These are phyloP conservation scores for human DNA, from an alignment of 2,113 vertebrate species.

Conservation along the genomic window DNA sequence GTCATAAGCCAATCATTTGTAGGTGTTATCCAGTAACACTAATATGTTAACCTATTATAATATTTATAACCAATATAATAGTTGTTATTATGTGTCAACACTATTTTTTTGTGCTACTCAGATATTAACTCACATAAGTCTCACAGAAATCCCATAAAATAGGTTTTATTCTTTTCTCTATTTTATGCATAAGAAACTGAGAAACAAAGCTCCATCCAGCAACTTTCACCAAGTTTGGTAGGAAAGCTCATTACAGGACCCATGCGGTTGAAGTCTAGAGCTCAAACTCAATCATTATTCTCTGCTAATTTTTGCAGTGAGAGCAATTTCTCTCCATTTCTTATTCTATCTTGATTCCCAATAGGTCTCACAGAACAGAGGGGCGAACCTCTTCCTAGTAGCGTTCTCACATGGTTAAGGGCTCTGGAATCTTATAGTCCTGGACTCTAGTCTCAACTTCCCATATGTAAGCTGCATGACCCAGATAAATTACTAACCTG, in stretches of 20 bases:
- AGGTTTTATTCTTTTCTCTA: neutral
- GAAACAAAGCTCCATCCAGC: neutral
- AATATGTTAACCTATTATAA: neutral
- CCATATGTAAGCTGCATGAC: neutral
- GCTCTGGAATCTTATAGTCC: neutral
- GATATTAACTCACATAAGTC: neutral
- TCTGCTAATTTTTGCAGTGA: neutral
- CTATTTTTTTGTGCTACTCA: neutral
- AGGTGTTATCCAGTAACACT: neutral
- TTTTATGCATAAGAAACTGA: neutral
- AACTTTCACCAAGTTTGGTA: neutral
- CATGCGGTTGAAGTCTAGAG: neutral
- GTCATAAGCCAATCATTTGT: neutral
- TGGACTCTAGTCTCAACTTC: neutral
- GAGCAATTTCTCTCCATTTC: neutral
- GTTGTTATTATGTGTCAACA: neutral
- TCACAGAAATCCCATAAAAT: neutral
- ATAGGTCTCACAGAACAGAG: neutral
- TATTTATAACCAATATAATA: too few relatives aligned
- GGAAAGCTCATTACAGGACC: too few relatives aligned
- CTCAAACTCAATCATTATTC: neutral
- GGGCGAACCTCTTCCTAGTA: neutral
- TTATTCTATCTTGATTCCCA: neutral
- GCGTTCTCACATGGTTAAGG: neutral
- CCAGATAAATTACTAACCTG: neutral